Percentiles rank a stretch among this genome's conserved stretches.
Evolutionary conservation across 2,888 invertebrate species (phyloP).

Genomic region (Agriopis marginaria): DNA sequence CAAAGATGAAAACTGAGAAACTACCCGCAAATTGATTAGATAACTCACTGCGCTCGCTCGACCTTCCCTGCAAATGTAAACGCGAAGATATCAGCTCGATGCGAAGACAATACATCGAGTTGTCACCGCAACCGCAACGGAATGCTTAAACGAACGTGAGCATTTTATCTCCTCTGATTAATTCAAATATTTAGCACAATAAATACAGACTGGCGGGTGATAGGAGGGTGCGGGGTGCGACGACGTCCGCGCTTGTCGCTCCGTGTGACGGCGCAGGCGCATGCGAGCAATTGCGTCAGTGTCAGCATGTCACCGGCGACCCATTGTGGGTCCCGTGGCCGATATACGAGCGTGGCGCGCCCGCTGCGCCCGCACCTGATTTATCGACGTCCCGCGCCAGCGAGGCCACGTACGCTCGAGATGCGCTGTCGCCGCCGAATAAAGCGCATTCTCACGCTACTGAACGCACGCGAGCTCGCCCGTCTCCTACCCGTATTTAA

Average conservation of each 20-base stretch:
- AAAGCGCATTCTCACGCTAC: constrained; percentile 86
- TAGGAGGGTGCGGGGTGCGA: constrained; percentile 58
- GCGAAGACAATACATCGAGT: constrained; percentile 83
- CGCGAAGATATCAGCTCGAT: constrained; percentile 65
- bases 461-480: constrained; percentile 83
- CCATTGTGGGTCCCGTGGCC: constrained; percentile 77
- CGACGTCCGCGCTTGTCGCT: constrained; percentile 57
- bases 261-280: constrained; percentile 69
- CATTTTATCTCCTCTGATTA: constrained; percentile 85
- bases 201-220: constrained; percentile 69
- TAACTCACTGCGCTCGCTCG: constrained; percentile 27
- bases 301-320: constrained; percentile 75
- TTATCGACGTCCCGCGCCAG: constrained; percentile 76
- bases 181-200: constrained; percentile 86
- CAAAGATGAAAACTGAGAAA: constrained; percentile 52
- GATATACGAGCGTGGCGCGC: constrained; percentile 69
- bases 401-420: constrained; percentile 57
- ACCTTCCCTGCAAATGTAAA: constrained; percentile 34
- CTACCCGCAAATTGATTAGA: constrained; percentile 55
- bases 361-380: constrained; percentile 75
- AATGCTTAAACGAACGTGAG: constrained; percentile 81
- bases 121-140: constrained; percentile 83
- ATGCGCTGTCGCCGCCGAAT: constrained; percentile 79
- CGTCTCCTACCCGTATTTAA: constrained; percentile 80
- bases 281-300: constrained; percentile 81